phyloP scores from a whole-genome alignment of 2,113 vertebrate species.

The Stegostoma tigrinum region DNA sequence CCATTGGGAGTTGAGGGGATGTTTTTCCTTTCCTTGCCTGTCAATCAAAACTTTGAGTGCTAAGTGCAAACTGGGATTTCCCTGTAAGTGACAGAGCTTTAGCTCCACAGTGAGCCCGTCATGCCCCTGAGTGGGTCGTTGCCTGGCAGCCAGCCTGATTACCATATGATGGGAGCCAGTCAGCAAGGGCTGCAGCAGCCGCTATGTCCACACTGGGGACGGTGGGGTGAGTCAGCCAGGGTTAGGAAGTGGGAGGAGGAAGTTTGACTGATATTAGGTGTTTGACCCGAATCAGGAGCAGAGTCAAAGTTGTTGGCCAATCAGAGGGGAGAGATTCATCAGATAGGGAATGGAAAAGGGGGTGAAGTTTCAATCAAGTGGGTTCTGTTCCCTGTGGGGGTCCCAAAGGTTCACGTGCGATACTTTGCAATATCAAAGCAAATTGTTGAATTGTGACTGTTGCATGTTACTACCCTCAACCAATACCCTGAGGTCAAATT shows the following conservation, averaged over 20 bases:
- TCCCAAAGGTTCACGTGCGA: background rate
- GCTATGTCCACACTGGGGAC: too few species aligned
- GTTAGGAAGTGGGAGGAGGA: too few species aligned
- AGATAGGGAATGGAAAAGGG: background rate
- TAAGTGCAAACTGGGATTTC: background rate
- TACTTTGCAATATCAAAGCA: background rate
- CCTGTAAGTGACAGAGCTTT: background rate
- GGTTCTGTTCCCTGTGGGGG: background rate
- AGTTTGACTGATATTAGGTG: too few species aligned
- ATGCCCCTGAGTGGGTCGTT: background rate
- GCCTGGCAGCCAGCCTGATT: background rate
- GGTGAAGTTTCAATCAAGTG: background rate
- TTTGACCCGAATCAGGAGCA: too few species aligned
- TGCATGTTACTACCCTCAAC: background rate
- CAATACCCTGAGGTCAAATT: background rate
- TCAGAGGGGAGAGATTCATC: background rate
- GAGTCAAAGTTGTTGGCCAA: too few species aligned
- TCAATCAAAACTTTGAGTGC: too few species aligned
- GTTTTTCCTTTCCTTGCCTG: background rate
- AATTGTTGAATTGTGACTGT: background rate
- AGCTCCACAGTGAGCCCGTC: background rate
- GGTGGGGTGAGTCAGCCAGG: too few species aligned
- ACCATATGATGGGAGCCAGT: background rate
- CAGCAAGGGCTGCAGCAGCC: background rate
- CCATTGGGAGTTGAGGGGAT: background rate